Evolutionary conservation across 1,140 invertebrate species (phyloP).

Genomic region (Drosophila micromelanica): DNA sequence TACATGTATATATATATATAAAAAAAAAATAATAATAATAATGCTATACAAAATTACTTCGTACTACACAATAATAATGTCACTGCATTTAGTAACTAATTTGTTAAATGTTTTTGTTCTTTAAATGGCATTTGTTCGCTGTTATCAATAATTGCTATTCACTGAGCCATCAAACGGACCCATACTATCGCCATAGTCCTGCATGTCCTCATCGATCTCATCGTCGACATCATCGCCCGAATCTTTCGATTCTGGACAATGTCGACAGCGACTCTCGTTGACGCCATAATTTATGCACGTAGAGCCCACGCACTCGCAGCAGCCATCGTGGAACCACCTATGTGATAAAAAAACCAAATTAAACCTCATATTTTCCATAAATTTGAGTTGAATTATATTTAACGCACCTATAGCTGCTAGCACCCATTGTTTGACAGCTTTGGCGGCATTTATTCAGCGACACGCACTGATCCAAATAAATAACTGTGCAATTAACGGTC

Average conservation of each 20-base stretch:
- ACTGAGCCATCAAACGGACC: constrained; percentile 79
- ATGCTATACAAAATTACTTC: constrained; percentile 81
- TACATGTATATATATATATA: constrained; percentile 34
- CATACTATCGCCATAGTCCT: constrained; percentile 79
- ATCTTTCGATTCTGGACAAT: constrained; percentile 79
- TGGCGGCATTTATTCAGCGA: constrained; percentile 91
- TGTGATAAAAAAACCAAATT: neutral
- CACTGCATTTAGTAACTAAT: constrained; percentile 79
- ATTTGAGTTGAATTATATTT: neutral
- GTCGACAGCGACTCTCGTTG: constrained; percentile 88
- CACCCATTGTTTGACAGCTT: constrained; percentile 75
- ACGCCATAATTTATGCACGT: constrained; percentile 96
- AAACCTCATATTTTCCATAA: neutral
- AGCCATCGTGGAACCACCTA: constrained; percentile 97
- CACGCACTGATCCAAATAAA: constrained; percentile 95
- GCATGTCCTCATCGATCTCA: constrained; percentile 74
- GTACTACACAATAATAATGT: constrained; percentile 81
- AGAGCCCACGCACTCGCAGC: constrained; percentile 96
- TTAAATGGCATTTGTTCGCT: constrained; percentile 61
- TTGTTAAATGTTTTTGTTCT: constrained; percentile 67
- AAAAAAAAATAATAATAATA: constrained; percentile 79
- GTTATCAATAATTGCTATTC: constrained; percentile 76
- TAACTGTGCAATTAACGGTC: constrained; percentile 96
- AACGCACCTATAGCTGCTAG: constrained; percentile 76
- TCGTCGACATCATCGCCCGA: constrained; percentile 67